Conservation (phyloP, 2,797 vertebrate species). For the Glyptemys insculpta region DNA sequence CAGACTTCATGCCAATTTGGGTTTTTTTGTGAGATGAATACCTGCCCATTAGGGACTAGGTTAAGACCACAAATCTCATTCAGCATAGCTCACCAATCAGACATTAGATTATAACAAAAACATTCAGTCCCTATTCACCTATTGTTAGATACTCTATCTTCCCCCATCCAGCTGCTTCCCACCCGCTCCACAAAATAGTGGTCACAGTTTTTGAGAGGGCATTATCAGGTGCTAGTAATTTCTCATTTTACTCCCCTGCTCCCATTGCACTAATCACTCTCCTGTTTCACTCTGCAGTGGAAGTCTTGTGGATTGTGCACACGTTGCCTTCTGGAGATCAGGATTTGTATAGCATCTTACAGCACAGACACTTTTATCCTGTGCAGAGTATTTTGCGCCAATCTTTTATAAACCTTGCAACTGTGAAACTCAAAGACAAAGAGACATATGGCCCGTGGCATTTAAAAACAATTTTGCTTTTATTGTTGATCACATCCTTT, state of each 20-base stretch:
- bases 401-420: not conserved
- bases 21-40: not conserved
- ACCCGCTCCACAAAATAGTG: not conserved
- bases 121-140: not conserved
- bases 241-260: not conserved
- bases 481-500: not conserved
- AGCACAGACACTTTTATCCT: not conserved
- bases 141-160: not conserved
- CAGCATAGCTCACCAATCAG: not conserved
- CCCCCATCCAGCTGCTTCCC: not conserved
- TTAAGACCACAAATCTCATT: not conserved
- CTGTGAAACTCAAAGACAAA: not conserved
- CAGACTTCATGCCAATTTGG: not conserved
- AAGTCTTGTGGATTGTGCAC: not conserved
- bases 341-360: not conserved
- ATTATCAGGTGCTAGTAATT: not conserved
- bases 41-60: not conserved
- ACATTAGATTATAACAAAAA: not conserved
- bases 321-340: not conserved
- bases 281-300: not conserved
- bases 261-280: not conserved
- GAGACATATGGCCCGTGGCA: not conserved
- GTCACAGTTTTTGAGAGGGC: not conserved
- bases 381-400: not conserved
- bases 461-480: not conserved